Conservation (phyloP, 2,888 invertebrate species). For the Dynastes maya region DNA sequence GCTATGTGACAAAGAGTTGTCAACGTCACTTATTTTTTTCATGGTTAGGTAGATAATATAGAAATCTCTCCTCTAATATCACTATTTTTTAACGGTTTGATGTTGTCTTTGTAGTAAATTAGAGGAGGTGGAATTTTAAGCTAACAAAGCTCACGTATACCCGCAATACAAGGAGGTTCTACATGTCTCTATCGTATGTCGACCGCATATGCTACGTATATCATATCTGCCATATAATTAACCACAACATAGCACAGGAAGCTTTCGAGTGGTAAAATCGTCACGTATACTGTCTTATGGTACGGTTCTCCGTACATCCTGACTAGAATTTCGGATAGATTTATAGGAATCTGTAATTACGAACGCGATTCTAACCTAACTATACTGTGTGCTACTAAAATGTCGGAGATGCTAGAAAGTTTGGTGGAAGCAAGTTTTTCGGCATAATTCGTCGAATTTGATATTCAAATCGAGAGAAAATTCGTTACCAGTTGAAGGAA, state of each 20-base stretch:
- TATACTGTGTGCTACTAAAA: background rate
- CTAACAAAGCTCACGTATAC: background rate
- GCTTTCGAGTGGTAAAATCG: background rate
- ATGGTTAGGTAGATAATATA: no score
- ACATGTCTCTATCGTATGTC: background rate
- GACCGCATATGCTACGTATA: background rate
- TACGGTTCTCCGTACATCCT: background rate
- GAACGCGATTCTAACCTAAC: background rate
- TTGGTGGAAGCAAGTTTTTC: background rate
- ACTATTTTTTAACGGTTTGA: background rate
- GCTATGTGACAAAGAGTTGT: no score
- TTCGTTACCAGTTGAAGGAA: conserved; percentile 8
- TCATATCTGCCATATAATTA: conserved; percentile 13
- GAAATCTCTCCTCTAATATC: background rate
- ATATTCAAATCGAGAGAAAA: conserved; percentile 1
- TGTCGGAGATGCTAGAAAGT: background rate
- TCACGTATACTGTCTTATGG: conserved; percentile 1
- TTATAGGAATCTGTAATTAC: background rate
- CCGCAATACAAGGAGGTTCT: background rate
- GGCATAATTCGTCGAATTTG: conserved; percentile 8
- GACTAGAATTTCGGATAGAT: background rate
- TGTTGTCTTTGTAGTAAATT: background rate
- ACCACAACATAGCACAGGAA: background rate
- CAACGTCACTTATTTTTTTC: no score
- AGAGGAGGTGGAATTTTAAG: background rate